Evolutionary conservation across 2,113 vertebrate species (phyloP), one percentile per base, ranked within the genome.

Genomic region (Notothenia rossii): DNA sequence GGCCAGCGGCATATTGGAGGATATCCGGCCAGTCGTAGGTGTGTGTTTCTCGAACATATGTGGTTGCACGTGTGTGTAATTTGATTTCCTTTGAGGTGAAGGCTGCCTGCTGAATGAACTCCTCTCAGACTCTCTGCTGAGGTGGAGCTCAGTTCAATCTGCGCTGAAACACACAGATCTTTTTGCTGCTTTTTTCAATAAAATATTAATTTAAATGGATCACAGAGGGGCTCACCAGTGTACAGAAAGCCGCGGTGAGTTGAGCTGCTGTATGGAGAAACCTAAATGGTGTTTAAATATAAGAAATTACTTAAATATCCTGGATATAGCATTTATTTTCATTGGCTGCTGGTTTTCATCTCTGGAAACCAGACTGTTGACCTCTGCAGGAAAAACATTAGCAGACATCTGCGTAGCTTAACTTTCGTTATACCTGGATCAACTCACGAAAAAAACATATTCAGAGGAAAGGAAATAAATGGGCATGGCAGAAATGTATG

Each of bases 1-100:
- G 82, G 62, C 62, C 79, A 50, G 72, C 40, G 3, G 73, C 40
- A 20, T 72, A 62, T 54, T 61, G 56, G 71, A 88, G 89, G 88
- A 89, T 77, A 88, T 93, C 90, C 86, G 86, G 79, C 68, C 72
- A 3, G 22, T 55, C 18, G 40, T 78, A 75, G 75, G 87, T 81
- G 84, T 90, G 82, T 56, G 83, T 77, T 76, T 77, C 69, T 69
- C 18, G 2, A 78, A 78, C 82, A 76, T 79, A 45, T 86, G 83
- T 75, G 72, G 48, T 55, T 1, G 29, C 87, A 87, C 68, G 77
- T 88, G 85, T 85, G 48, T 12, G 20, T 58, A 79, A 84, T 84
- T 75, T 25, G 61, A 84, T 81, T 86, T 85, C 80, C 75, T 79
- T 73, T 79, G 84, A 86, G 86, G 62, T 72, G 77, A 77, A 46